Conservation (phyloP, 2,797 vertebrate species). For the Pseudopleuronectes americanus region DNA sequence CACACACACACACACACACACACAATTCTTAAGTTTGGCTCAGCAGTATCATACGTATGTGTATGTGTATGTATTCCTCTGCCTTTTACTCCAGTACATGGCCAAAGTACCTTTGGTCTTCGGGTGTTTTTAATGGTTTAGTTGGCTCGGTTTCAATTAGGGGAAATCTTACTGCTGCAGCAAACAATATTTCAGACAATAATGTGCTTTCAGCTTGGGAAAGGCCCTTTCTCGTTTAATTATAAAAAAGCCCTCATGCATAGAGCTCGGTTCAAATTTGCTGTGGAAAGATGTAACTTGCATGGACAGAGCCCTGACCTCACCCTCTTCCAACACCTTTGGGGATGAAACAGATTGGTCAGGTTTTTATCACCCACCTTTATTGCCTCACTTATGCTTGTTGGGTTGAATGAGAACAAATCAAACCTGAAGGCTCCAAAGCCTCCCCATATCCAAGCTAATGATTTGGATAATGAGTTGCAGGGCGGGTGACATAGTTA, state of each 20-base stretch:
- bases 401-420: conserved; percentile 2
- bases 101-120: neutral
- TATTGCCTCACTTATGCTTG: neutral
- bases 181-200: neutral
- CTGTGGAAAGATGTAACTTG: neutral
- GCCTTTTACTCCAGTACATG: neutral
- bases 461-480: neutral
- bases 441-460: neutral
- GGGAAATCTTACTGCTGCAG: neutral
- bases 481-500: conserved; percentile 2
- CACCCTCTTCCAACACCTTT: neutral
- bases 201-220: neutral
- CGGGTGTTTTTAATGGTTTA: neutral
- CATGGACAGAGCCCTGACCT: neutral
- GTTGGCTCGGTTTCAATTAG: neutral
- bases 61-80: neutral
- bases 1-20: too few relatives aligned
- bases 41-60: neutral
- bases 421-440: neutral
- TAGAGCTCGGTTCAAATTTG: neutral
- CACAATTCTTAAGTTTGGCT: too few relatives aligned
- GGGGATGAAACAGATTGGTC: neutral
- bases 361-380: neutral
- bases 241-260: neutral
- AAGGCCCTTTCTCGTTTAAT: neutral